These are phyloP conservation scores for Onychomys torridus DNA, from an alignment of 2,797 vertebrate species.

Conservation along the genomic window DNA sequence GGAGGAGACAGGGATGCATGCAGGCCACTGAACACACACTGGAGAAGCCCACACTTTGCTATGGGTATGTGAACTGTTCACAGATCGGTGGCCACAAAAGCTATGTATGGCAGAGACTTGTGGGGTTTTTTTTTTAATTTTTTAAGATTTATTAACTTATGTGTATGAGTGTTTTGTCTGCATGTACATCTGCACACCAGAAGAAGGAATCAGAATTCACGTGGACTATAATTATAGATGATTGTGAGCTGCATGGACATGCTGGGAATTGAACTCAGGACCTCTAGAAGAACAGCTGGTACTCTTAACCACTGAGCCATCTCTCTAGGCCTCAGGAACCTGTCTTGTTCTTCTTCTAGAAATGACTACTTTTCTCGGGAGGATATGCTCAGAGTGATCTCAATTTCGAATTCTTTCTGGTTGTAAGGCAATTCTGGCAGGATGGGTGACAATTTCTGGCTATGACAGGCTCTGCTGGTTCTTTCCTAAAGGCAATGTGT, in stretches of 20 bases:
- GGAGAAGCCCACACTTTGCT: background rate
- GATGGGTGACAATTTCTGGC: background rate
- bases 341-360: background rate
- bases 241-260: background rate
- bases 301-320: background rate
- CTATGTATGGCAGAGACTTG: background rate
- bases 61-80: background rate
- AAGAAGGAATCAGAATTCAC: background rate
- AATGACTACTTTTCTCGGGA: background rate
- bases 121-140: background rate
- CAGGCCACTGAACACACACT: background rate
- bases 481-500: background rate
- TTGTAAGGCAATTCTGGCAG: background rate
- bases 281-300: background rate
- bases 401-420: background rate
- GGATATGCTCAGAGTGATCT: background rate
- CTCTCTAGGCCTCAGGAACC: background rate
- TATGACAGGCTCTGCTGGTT: background rate
- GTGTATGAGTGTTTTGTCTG: background rate
- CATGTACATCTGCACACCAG: background rate
- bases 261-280: background rate
- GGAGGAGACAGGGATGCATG: rapidly evolving
- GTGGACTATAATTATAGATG: background rate
- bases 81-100: background rate
- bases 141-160: background rate